A percentile compares a stretch with the other conserved stretches of the same genome.
Evolutionary conservation across 2,797 vertebrate genomes (phyloP).

Genomic region (Myotis findleyi): DNA sequence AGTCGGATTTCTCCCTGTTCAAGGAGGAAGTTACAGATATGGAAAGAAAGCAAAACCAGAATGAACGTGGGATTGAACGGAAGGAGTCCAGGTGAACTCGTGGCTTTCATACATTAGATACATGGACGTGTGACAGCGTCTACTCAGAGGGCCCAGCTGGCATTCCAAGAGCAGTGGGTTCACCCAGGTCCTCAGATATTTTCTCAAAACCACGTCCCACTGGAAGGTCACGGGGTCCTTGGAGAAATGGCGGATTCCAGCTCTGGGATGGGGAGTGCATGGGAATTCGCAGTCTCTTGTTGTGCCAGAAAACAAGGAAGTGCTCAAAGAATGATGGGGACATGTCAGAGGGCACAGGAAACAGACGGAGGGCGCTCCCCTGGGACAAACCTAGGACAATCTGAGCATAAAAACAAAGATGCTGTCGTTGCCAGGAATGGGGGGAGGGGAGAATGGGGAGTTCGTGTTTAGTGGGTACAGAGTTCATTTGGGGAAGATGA

Average conservation of each 20-base stretch:
- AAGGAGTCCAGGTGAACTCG: neutral
- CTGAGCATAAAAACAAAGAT: neutral
- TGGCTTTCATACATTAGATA: neutral
- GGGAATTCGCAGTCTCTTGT: neutral
- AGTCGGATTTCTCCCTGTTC: neutral
- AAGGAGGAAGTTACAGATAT: neutral
- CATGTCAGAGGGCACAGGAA: neutral
- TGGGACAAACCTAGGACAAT: neutral
- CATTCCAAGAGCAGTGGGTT: neutral
- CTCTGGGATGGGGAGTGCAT: neutral
- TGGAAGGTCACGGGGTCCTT: neutral
- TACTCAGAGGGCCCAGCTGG: neutral
- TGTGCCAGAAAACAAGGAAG: neutral
- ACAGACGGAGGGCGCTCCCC: neutral
- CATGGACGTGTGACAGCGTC: fast-evolving
- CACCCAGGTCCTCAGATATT: neutral
- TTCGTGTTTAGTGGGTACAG: neutral
- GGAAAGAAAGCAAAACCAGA: neutral
- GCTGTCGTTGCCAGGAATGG: neutral
- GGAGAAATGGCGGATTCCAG: neutral
- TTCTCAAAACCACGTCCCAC: neutral
- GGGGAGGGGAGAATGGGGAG: too few relatives aligned
- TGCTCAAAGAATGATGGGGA: neutral
- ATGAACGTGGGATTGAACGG: neutral
- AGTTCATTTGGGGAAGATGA: neutral